Conservation (phyloP, 2,888 invertebrate species). For the Miltochrista miniata region DNA sequence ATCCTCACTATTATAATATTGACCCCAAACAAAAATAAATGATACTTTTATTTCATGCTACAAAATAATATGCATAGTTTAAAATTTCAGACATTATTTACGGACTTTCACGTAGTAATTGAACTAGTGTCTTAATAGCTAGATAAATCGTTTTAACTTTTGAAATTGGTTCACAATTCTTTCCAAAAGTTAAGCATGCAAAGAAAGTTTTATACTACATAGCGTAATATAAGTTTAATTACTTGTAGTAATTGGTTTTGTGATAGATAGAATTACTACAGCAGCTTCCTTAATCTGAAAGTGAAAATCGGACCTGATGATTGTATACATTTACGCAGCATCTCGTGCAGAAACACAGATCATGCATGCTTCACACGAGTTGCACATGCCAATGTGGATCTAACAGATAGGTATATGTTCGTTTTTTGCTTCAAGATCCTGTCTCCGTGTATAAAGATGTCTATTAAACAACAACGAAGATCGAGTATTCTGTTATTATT, state of each 20-base stretch:
- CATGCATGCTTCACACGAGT: constrained; percentile 50
- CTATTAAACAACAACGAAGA: constrained; percentile 52
- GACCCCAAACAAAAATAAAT: constrained; percentile 53
- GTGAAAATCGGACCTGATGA: constrained; percentile 68
- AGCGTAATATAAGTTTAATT: neutral
- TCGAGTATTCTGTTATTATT: constrained; percentile 62
- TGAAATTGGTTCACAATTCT: constrained; percentile 1
- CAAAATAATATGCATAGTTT: constrained; percentile 19
- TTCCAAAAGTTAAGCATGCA: neutral
- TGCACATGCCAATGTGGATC: constrained; percentile 44
- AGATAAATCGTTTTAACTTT: constrained; percentile 2
- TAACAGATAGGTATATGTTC: constrained; percentile 28
- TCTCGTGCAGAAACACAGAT: constrained; percentile 29
- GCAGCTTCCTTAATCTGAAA: constrained; percentile 55
- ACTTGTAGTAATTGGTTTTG: neutral
- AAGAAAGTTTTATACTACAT: neutral
- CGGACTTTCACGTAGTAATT: constrained; percentile 10
- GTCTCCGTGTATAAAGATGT: constrained; percentile 44
- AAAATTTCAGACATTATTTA: constrained; percentile 17
- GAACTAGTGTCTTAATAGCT: no score
- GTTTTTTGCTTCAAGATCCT: constrained; percentile 52
- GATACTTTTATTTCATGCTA: constrained; percentile 35
- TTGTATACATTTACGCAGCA: constrained; percentile 45
- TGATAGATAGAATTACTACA: neutral
- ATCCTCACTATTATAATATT: constrained; percentile 34